Evolutionary conservation across 2,797 vertebrate species (phyloP).

Genomic region (Lophotriccus pileatus): DNA sequence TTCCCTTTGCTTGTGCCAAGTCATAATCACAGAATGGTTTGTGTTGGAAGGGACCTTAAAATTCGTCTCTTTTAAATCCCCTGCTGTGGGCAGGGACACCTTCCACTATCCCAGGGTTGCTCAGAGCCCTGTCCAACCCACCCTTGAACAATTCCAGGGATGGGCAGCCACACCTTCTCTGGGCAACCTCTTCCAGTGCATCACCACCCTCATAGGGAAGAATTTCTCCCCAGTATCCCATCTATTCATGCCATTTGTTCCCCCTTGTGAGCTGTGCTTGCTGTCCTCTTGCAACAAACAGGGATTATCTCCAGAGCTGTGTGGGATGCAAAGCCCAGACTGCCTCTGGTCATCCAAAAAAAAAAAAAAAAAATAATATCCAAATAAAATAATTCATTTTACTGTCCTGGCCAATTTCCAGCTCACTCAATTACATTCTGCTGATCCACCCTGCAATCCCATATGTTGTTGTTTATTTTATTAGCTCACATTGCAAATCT

Average conservation of each 20-base stretch:
- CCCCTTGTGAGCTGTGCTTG: background rate
- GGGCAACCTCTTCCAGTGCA: too few relatives aligned
- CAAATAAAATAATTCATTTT: background rate
- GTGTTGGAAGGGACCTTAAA: background rate
- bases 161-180: background rate
- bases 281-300: background rate
- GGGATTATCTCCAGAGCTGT: background rate
- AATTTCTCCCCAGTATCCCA: background rate
- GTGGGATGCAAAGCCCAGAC: background rate
- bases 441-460: background rate
- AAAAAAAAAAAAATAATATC: background rate
- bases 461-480: conserved; percentile 47
- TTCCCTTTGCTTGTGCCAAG: background rate
- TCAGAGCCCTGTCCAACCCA: fast-evolving
- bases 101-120: fast-evolving
- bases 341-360: background rate
- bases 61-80: background rate
- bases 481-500: conserved; percentile 22
- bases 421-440: conserved; percentile 20
- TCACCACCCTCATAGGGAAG: fast-evolving
- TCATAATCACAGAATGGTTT: background rate
- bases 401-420: conserved; percentile 5
- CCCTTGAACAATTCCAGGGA: background rate
- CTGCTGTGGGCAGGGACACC: background rate
- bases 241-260: background rate